A percentile compares a stretch with the other conserved stretches of the same genome.
Evolutionary conservation across 1,140 invertebrate species (phyloP).

Genomic region (Pseudomyrmex flavicornis): DNA sequence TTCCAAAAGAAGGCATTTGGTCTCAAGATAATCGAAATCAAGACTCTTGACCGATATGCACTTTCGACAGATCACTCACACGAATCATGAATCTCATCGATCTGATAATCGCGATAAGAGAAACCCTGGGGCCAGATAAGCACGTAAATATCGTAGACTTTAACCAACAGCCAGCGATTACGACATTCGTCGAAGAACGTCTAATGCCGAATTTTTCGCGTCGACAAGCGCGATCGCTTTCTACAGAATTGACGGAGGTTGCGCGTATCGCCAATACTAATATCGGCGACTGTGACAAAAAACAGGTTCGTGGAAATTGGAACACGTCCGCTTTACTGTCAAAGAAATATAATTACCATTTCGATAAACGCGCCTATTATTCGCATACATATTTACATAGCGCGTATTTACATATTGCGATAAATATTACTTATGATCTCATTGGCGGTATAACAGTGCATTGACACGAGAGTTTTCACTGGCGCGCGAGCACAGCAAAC

Average conservation of each 20-base stretch:
- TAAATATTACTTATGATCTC: constrained; percentile 38
- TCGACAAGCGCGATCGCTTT: background rate
- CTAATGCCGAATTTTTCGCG: background rate
- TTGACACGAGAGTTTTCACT: constrained; percentile 40
- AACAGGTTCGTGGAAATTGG: constrained; percentile 54
- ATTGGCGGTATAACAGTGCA: constrained; percentile 6
- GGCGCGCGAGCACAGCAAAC: background rate
- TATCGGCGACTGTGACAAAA: constrained; percentile 21
- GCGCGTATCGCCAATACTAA: constrained; percentile 9
- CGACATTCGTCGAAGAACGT: background rate
- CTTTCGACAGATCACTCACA: constrained; percentile 22
- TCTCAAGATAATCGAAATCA: constrained; percentile 32
- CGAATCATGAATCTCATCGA: background rate
- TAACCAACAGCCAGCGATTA: constrained; percentile 36
- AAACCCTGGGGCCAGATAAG: constrained; percentile 37
- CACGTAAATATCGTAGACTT: constrained; percentile 41
- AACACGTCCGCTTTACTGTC: constrained; percentile 35
- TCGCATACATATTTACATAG: background rate
- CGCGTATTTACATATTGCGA: background rate
- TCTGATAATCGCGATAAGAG: constrained; percentile 34
- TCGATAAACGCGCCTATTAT: constrained; percentile 26
- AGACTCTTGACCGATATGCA: constrained; percentile 45
- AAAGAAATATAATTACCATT: constrained; percentile 38
- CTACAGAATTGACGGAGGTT: constrained; percentile 1
- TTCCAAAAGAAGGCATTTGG: background rate